Evolutionary conservation across 2,797 vertebrate species (phyloP).

Genomic region (Scarus forsteni): DNA sequence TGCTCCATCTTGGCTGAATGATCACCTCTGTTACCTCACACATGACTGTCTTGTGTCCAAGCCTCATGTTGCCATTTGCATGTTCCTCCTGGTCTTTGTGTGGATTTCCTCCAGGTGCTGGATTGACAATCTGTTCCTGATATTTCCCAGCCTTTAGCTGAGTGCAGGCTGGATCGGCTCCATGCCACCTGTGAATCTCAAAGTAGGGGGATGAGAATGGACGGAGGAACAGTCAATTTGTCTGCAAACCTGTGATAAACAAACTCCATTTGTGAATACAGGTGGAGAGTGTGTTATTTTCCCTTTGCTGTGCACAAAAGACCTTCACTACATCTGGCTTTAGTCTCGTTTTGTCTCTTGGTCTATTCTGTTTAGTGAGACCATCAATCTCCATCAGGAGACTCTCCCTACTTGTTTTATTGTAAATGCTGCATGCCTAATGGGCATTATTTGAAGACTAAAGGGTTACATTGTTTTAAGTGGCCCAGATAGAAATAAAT

Average conservation of each 20-base stretch:
- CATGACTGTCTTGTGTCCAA: conserved; percentile 26
- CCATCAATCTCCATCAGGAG: conserved; percentile 72
- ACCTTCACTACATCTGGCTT: conserved; percentile 37
- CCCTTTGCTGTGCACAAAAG: conserved; percentile 51
- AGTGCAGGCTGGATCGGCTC: conserved; percentile 27
- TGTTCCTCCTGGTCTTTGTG: conserved; percentile 3
- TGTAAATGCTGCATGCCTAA: conserved; percentile 75
- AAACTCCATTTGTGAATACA: conserved; percentile 22
- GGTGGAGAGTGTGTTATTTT: conserved; percentile 39
- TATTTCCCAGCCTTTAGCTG: conserved; percentile 36
- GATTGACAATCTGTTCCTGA: conserved; percentile 28
- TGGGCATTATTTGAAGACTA: conserved; percentile 72
- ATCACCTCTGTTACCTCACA: conserved; percentile 3
- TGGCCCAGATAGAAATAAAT: conserved; percentile 79
- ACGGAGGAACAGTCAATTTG: conserved; percentile 51
- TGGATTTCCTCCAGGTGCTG: conserved; percentile 38
- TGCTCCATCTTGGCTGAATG: conserved; percentile 14
- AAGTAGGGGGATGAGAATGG: conserved; percentile 30
- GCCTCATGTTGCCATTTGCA: conserved; percentile 26
- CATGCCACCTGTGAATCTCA: conserved; percentile 42
- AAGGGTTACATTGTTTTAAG: conserved; percentile 69
- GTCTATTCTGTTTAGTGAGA: conserved; percentile 56
- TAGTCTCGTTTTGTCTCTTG: conserved; percentile 39
- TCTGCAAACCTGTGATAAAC: conserved; percentile 31
- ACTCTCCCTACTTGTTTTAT: conserved; percentile 62